A percentile compares a stretch with the other conserved stretches of the same genome.
Evolutionary conservation across 1,140 invertebrate species (phyloP).

Genomic region (Teleopsis dalmanni): DNA sequence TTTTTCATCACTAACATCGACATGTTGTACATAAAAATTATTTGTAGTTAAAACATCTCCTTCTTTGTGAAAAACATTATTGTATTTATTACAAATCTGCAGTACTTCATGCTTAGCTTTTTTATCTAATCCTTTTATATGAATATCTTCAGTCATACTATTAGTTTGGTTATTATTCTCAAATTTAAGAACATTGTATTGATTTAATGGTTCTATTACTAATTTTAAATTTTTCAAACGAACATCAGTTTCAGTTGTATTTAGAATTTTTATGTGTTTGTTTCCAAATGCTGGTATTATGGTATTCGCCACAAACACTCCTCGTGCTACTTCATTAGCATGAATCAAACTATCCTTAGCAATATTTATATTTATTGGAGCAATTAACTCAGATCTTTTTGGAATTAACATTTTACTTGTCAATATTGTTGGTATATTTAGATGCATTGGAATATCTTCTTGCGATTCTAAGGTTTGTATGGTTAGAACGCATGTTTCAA

Average conservation of each 20-base stretch:
- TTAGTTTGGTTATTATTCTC: neutral
- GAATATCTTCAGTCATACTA: neutral
- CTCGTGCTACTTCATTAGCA: neutral
- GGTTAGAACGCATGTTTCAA: neutral
- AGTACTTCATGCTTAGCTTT: neutral
- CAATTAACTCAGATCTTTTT: neutral
- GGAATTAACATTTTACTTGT: neutral
- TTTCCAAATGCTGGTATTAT: no score
- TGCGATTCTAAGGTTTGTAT: neutral
- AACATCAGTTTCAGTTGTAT: neutral
- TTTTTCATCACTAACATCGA: neutral
- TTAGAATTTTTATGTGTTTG: no score
- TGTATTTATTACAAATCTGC: neutral
- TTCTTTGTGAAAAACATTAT: neutral
- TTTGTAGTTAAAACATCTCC: conserved; percentile 2
- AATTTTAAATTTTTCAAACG: neutral
- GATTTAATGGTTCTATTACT: neutral
- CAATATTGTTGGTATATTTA: neutral
- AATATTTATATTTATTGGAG: neutral
- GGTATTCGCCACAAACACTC: neutral
- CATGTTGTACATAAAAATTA: conserved; percentile 11
- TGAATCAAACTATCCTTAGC: neutral
- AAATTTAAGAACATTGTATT: neutral
- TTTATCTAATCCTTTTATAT: neutral
- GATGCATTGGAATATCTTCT: neutral